Evolutionary conservation across 2,888 invertebrate species (phyloP).

Genomic region (Amiota communis): DNA sequence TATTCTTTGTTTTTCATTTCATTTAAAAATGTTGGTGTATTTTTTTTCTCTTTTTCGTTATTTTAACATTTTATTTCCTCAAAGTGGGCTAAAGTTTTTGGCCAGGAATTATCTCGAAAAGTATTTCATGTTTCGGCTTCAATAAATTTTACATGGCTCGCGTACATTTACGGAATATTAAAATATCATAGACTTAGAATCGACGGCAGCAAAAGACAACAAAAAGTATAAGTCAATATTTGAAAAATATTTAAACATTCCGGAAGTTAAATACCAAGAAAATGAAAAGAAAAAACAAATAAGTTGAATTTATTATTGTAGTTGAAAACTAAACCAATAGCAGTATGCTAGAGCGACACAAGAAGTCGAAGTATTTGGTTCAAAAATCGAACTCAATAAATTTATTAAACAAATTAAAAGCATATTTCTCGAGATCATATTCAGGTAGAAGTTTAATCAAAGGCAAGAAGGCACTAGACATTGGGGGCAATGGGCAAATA

Average conservation of each 20-base stretch:
- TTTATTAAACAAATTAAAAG: slow-evolving; percentile 19
- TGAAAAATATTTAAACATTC: background rate
- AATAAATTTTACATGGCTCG: slow-evolving; percentile 57
- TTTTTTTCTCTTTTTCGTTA: background rate
- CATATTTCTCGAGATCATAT: slow-evolving; percentile 24
- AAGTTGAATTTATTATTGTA: too few relatives aligned
- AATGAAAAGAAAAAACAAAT: background rate
- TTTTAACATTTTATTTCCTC: slow-evolving; percentile 25
- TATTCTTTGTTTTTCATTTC: slow-evolving; percentile 10
- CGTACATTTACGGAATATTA: slow-evolving; percentile 57
- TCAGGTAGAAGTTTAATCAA: slow-evolving; percentile 15
- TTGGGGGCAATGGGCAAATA: background rate
- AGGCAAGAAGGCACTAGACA: slow-evolving; percentile 16
- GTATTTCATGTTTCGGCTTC: slow-evolving; percentile 39
- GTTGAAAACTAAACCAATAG: too few relatives aligned
- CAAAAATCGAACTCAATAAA: slow-evolving; percentile 15
- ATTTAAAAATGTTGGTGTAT: too few relatives aligned
- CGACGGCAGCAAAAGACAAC: background rate
- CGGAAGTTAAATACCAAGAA: background rate
- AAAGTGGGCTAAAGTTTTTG: slow-evolving; percentile 34
- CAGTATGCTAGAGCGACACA: too few relatives aligned
- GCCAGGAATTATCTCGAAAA: slow-evolving; percentile 12
- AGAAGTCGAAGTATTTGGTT: background rate
- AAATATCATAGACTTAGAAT: slow-evolving; percentile 44
- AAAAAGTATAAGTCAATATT: background rate